These are phyloP conservation scores for Tetraneura akinire DNA, from an alignment of 1,140 invertebrate genomes.

Conservation along the genomic window DNA sequence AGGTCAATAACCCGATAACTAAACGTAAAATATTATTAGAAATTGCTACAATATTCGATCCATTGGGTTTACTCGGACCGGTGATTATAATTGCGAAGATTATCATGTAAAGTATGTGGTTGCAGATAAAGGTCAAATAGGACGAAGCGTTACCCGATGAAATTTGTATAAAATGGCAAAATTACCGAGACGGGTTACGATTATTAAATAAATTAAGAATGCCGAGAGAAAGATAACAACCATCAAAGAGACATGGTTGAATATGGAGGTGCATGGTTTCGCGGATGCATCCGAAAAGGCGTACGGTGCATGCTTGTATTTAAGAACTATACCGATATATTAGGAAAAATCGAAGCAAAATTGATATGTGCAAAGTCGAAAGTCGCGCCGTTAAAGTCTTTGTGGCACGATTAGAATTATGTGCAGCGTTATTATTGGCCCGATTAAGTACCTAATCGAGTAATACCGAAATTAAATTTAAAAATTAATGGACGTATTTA, in stretches of 20 bases:
- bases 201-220: not conserved
- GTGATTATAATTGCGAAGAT: slow-evolving; percentile 54
- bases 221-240: not conserved
- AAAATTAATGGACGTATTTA: slow-evolving; percentile 28
- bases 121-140: not conserved
- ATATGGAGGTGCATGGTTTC: slow-evolving; percentile 55
- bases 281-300: slow-evolving; percentile 55
- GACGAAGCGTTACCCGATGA: not conserved
- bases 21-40: slow-evolving; percentile 52
- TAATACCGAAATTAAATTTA: slow-evolving; percentile 45
- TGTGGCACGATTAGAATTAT: slow-evolving; percentile 59
- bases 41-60: slow-evolving; percentile 56
- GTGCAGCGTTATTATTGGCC: slow-evolving; percentile 58
- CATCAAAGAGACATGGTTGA: no score
- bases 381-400: slow-evolving; percentile 36
- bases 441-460: slow-evolving; percentile 56
- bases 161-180: not conserved
- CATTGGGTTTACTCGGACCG: slow-evolving; percentile 55
- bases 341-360: not conserved
- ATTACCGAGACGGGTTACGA: not conserved
- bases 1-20: not conserved
- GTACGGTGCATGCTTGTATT: slow-evolving; percentile 56
- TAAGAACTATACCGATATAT: slow-evolving; percentile 10
- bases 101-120: slow-evolving; percentile 53
- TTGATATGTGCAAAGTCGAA: slow-evolving; percentile 28